Evolutionary conservation across 1,140 invertebrate genomes (phyloP).

Genomic region (Platyscapa corneri): DNA sequence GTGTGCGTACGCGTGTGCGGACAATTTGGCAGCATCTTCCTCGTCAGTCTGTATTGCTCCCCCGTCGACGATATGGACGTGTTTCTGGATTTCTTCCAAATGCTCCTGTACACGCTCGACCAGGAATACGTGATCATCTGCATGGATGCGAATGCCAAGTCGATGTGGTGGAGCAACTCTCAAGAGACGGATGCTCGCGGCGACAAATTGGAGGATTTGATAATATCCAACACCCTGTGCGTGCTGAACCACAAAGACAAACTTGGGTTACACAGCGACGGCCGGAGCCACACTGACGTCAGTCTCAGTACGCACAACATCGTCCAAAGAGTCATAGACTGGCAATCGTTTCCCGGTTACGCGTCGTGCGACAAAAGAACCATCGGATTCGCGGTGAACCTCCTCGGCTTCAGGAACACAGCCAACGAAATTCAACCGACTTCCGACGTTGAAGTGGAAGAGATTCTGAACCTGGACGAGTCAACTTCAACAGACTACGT

Average conservation of each 20-base stretch:
- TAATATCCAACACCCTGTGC: slow-evolving; percentile 1
- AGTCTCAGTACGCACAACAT: slow-evolving; percentile 3
- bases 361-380: background rate
- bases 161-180: slow-evolving; percentile 29
- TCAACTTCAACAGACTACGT: background rate
- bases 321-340: background rate
- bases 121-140: background rate
- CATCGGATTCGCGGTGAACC: slow-evolving; percentile 3
- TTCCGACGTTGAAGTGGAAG: background rate
- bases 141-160: slow-evolving; percentile 15
- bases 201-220: slow-evolving; percentile 29
- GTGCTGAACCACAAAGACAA: slow-evolving; percentile 26
- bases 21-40: background rate
- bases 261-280: background rate
- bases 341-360: background rate
- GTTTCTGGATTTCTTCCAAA: background rate
- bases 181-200: background rate
- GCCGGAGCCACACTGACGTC: background rate
- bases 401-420: background rate
- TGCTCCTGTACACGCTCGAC: background rate
- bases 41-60: slow-evolving; percentile 11
- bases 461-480: background rate
- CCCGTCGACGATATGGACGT: background rate
- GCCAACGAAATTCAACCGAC: background rate
- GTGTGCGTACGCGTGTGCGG: background rate